Evolutionary conservation across 2,113 vertebrate genomes (phyloP).

Genomic region (Protobothrops flavoviridis): DNA sequence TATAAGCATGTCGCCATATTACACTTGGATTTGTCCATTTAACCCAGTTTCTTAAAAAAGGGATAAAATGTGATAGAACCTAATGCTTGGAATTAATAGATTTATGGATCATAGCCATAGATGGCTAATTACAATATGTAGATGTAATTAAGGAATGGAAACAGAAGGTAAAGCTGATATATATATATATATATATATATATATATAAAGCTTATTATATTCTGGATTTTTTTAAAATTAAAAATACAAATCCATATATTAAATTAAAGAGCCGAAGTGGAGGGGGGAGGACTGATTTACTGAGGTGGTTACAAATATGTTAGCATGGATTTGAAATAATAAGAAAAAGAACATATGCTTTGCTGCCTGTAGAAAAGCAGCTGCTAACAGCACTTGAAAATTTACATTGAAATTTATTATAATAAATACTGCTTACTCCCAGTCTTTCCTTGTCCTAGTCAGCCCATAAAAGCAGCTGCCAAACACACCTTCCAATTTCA

Average conservation of each 20-base stretch:
- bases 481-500: neutral
- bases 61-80: neutral
- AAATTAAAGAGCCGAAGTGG: neutral
- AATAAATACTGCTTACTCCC: constrained; percentile 34
- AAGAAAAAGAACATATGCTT: neutral
- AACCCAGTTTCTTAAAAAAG: neutral
- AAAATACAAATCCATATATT: constrained; percentile 13
- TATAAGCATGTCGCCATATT: neutral
- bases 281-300: constrained; percentile 16
- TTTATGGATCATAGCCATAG: neutral
- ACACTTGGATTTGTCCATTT: neutral
- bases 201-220: neutral
- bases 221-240: neutral
- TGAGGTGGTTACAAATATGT: neutral
- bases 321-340: constrained; percentile 23
- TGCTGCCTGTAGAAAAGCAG: constrained; percentile 14
- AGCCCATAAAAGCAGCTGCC: neutral
- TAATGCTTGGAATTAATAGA: neutral
- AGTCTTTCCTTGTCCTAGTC: neutral
- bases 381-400: neutral
- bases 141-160: constrained; percentile 7
- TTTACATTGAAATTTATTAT: constrained; percentile 13
- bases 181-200: neutral
- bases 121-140: neutral
- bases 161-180: neutral